Conservation (phyloP, 1,140 invertebrate species). For the Coelopa frigida region DNA sequence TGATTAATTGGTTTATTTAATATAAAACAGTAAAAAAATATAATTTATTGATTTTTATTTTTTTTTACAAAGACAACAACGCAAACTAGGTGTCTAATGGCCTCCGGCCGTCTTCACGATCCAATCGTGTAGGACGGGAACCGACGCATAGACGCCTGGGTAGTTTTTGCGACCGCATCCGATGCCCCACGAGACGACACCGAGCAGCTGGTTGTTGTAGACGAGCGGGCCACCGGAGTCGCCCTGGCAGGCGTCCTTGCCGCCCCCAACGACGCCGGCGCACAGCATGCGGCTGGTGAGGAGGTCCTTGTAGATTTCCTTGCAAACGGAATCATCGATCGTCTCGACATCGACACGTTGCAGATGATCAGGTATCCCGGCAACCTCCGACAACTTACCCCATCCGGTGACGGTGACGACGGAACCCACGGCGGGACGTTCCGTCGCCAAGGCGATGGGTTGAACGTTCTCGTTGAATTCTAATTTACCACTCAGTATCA, state of each 20-base stretch:
- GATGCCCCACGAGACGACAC: conserved; percentile 54
- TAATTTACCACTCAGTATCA: neutral
- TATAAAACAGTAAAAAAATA: too few species aligned
- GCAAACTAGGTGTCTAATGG: too few species aligned
- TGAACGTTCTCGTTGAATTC: neutral
- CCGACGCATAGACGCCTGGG: conserved; percentile 57
- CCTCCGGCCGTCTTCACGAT: conserved; percentile 46
- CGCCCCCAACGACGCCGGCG: conserved; percentile 40
- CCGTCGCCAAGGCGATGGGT: neutral
- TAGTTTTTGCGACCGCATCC: conserved; percentile 48
- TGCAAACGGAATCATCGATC: conserved; percentile 73
- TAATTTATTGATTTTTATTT: too few species aligned
- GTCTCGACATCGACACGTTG: conserved; percentile 84
- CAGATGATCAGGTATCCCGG: conserved; percentile 37
- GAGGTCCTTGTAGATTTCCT: conserved; percentile 67
- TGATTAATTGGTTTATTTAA: too few species aligned
- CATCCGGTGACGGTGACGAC: neutral
- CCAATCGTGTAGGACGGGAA: conserved; percentile 58
- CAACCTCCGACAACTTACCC: neutral
- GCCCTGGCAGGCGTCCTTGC: conserved; percentile 13
- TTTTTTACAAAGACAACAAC: too few species aligned
- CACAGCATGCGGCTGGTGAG: conserved; percentile 57
- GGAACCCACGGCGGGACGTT: neutral
- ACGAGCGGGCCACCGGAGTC: conserved; percentile 45
- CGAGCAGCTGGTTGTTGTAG: conserved; percentile 26